Evolutionary conservation across 2,888 invertebrate genomes (phyloP).

Genomic region (Plemyria rubiginata): DNA sequence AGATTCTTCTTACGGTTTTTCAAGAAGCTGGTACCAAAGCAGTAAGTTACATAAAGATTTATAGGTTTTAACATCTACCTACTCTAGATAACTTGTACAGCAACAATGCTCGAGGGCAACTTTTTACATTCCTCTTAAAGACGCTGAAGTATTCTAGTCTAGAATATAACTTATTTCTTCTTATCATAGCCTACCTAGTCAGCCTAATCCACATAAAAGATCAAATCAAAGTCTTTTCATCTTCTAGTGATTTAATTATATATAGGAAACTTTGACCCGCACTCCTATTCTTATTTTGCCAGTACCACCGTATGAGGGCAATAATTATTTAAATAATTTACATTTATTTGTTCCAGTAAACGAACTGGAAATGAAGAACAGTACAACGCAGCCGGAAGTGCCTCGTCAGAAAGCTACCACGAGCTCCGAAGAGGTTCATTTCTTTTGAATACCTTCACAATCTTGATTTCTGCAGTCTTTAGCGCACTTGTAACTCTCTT

Average conservation of each 20-base stretch:
- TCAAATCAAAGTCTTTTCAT: too few species aligned
- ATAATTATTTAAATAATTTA: too few species aligned
- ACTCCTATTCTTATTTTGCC: too few species aligned
- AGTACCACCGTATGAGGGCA: too few species aligned
- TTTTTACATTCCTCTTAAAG: too few species aligned
- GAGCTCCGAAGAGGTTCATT: conserved; percentile 65
- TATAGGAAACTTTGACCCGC: too few species aligned
- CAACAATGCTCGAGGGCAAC: not conserved
- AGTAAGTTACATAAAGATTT: conserved; percentile 60
- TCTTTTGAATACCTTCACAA: conserved; percentile 47
- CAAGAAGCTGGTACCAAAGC: conserved; percentile 77
- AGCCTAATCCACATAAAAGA: not conserved
- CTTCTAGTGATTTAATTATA: too few species aligned
- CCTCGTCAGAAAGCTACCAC: conserved; percentile 60
- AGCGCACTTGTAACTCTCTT: conserved; percentile 7
- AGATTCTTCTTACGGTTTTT: conserved; percentile 70
- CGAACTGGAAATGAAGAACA: conserved; percentile 77
- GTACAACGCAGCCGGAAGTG: conserved; percentile 73
- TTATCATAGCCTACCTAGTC: not conserved
- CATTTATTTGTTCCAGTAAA: conserved; percentile 80
- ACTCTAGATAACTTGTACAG: not conserved
- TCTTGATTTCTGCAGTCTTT: conserved; percentile 12
- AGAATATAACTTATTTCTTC: not conserved
- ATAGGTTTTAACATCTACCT: not conserved
- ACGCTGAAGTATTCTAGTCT: not conserved